Evolutionary conservation across 2,888 invertebrate genomes (phyloP).

Genomic region (Flexamia atlantica): DNA sequence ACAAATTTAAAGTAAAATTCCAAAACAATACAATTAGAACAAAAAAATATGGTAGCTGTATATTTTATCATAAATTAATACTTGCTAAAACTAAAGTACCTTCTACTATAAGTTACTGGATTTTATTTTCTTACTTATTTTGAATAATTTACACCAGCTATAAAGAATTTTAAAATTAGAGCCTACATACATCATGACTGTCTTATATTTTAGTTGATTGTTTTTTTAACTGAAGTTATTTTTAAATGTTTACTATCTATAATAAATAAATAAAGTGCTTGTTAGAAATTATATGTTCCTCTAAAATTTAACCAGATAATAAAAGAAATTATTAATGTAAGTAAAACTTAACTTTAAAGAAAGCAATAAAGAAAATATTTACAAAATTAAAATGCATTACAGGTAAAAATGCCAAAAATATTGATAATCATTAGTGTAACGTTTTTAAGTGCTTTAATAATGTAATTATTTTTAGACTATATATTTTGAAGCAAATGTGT

Average conservation of each 20-base stretch:
- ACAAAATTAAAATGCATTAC: slow-evolving; percentile 30
- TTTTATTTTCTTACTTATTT: neutral
- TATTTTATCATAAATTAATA: neutral
- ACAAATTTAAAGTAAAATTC: neutral
- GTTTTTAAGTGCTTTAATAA: neutral
- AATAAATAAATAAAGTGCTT: too few relatives aligned
- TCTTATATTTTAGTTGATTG: too few relatives aligned
- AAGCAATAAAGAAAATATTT: neutral
- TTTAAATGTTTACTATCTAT: too few relatives aligned
- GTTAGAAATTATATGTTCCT: too few relatives aligned
- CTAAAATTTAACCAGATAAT: too few relatives aligned
- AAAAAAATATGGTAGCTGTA: neutral
- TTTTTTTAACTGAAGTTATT: too few relatives aligned
- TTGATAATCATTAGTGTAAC: neutral
- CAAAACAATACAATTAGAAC: neutral
- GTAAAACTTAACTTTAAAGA: too few relatives aligned
- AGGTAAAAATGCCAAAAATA: neutral
- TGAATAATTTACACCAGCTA: slow-evolving; percentile 13
- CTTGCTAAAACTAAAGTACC: neutral
- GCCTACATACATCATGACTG: too few relatives aligned
- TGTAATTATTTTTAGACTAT: neutral
- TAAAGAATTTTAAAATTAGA: too few relatives aligned
- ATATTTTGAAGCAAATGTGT: neutral
- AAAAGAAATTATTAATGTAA: too few relatives aligned
- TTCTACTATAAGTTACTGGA: neutral